Base-by-base conservation (phyloP, 2,888 invertebrate species). In the Mystacides longicornis region DNA sequence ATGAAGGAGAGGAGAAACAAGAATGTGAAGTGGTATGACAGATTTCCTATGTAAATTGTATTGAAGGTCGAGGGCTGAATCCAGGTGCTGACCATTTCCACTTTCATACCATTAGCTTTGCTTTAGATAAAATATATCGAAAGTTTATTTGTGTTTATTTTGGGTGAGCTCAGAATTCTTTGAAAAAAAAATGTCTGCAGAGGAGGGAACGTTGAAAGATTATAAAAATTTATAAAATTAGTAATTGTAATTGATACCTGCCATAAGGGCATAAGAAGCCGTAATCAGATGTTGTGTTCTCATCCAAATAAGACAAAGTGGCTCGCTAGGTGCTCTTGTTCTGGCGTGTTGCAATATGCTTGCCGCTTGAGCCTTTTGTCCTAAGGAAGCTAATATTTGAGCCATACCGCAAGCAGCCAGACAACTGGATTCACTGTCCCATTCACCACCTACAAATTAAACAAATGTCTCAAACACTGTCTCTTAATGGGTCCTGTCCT, bases 311-410 rank as follows among this genome's bases (percentile, higher is more conserved):
- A 54, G 55, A 45, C 55, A 62, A 48, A 54, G 57, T 9, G 60
- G 60, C 1, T 58, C 59, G 2, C 50, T 20, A n/a, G 62, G 60
- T n/a, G 58, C 62, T 7, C 57, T 48, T 2, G 42, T 20, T 56
- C 68, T 67, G 23, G 72, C 74, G 63, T 74, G 71, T 73, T 72
- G 72, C 63, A 72, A 71, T 59, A 70, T 69, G 65, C 63, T 68
- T 49, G 63, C 60, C 58, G 65, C 67, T 55, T 64, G 66, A 52
- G 31, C 66, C 66, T 62, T 63, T 64, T 56, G 61, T 63, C 59
- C 60, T 21, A 49, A 43, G 3, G 47, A 48, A 62, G 60, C 63
- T 50, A 58, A 62, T 64, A 55, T 64, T 67, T 60, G 69, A 64
- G 68, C 70, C 67, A 67, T 71, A 69, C 71, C 73, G 71, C 66